phyloP scores from a whole-genome alignment of 2,888 invertebrate species.

The Corbicula japonica region DNA sequence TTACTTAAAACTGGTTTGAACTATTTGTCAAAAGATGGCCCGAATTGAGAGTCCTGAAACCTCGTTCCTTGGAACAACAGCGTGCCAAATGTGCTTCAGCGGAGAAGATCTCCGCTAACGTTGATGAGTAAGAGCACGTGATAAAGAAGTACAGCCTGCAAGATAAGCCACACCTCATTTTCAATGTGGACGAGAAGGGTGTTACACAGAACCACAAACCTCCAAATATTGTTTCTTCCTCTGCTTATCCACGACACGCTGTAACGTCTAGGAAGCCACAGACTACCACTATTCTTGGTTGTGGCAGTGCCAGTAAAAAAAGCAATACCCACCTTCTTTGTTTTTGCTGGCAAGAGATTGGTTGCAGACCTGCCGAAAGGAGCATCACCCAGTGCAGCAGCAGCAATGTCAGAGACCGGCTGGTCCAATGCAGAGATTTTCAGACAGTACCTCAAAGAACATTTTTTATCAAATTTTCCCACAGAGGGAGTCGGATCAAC shows the following conservation, averaged over 20 bases:
- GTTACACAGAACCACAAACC: slow-evolving; percentile 36
- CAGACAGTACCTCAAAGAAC: background rate
- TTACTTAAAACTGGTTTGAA: no score
- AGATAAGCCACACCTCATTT: slow-evolving; percentile 46
- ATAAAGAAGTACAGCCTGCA: slow-evolving; percentile 35
- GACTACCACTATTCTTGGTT: slow-evolving; percentile 29
- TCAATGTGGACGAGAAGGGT: slow-evolving; percentile 52
- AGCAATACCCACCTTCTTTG: background rate
- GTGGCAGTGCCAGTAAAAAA: no score
- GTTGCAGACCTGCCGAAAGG: background rate
- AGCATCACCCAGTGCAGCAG: background rate
- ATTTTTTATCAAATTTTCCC: slow-evolving; percentile 47
- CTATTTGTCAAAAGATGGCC: no score
- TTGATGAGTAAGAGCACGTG: slow-evolving; percentile 38
- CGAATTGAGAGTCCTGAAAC: no score
- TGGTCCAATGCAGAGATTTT: background rate
- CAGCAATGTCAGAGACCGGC: background rate
- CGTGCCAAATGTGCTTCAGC: slow-evolving; percentile 33
- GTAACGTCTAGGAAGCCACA: slow-evolving; percentile 34
- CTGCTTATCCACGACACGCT: slow-evolving; percentile 26
- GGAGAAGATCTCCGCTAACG: slow-evolving; percentile 31
- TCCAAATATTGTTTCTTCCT: slow-evolving; percentile 34
- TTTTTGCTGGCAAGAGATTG: slow-evolving; percentile 10
- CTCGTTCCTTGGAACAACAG: slow-evolving; percentile 26
- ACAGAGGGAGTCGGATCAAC: slow-evolving; percentile 8